phyloP scores from a whole-genome alignment of 2,113 vertebrate species.

The Mobula birostris region DNA sequence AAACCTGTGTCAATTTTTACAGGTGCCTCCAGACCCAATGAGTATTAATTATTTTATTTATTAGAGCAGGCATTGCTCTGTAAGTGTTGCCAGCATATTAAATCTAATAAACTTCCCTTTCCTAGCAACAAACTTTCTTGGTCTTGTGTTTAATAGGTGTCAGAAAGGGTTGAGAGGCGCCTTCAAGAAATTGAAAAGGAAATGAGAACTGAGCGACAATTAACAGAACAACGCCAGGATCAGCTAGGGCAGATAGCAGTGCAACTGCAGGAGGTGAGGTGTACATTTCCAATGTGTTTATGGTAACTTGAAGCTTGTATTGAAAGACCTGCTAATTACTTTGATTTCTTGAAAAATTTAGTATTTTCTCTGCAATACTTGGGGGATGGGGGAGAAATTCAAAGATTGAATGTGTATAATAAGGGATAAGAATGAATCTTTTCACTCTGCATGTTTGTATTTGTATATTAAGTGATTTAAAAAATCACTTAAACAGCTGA shows the following conservation, averaged over 20 bases:
- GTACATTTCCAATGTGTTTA: background rate
- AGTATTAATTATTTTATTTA: no score
- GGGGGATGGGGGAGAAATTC: background rate
- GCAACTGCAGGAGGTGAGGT: constrained; percentile 72
- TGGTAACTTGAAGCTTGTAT: no score
- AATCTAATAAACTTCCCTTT: background rate
- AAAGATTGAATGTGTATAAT: background rate
- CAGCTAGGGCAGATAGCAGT: constrained; percentile 61
- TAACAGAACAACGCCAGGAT: constrained; percentile 59
- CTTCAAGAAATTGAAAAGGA: constrained; percentile 79
- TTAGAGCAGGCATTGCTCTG: background rate
- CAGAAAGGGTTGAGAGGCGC: constrained; percentile 72
- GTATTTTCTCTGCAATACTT: background rate
- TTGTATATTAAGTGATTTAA: constrained; percentile 40
- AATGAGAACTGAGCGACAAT: constrained; percentile 61
- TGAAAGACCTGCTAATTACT: background rate
- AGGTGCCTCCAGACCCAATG: no score
- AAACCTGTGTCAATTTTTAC: no score
- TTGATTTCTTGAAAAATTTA: background rate
- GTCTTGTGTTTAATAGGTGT: constrained; percentile 53
- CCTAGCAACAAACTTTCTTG: background rate
- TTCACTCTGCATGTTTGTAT: constrained; percentile 40
- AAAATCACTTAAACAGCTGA: background rate
- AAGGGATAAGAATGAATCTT: constrained; percentile 42
- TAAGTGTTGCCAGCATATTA: background rate